Conservation (phyloP, 1,140 invertebrate species). For the Danaus plexippus region DNA sequence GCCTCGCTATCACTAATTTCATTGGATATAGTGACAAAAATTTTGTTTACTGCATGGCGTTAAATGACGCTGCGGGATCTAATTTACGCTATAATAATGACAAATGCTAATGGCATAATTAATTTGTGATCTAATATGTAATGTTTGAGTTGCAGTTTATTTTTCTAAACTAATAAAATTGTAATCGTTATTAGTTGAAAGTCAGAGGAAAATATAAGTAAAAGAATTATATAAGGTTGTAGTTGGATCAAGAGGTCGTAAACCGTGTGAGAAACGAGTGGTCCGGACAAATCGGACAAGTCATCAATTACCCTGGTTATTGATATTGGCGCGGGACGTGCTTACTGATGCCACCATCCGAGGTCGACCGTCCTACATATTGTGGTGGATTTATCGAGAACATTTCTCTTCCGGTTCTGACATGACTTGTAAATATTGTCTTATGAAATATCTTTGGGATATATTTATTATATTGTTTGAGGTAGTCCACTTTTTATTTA, state of each 20-base stretch:
- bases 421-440: too few species aligned
- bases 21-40: slow-evolving; percentile 68
- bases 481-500: too few species aligned
- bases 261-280: slow-evolving; percentile 51
- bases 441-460: too few species aligned
- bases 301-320: slow-evolving; percentile 61
- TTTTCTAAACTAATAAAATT: too few species aligned
- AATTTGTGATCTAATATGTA: slow-evolving; percentile 34
- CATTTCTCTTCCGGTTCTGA: too few species aligned
- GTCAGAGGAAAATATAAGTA: too few species aligned
- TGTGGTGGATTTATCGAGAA: too few species aligned
- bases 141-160: slow-evolving; percentile 6
- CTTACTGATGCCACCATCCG: slow-evolving; percentile 27
- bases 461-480: slow-evolving; percentile 1
- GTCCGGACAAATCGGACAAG: slow-evolving; percentile 54
- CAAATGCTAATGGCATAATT: slow-evolving; percentile 53
- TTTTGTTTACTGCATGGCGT: slow-evolving; percentile 58
- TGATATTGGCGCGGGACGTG: slow-evolving; percentile 46
- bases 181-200: too few species aligned
- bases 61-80: slow-evolving; percentile 40
- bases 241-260: slow-evolving; percentile 31
- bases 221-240: background rate
- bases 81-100: slow-evolving; percentile 28
- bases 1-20: slow-evolving; percentile 51
- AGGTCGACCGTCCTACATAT: too few species aligned